phyloP scores from a whole-genome alignment of 2,888 invertebrate species.

The Papilio elwesi region DNA sequence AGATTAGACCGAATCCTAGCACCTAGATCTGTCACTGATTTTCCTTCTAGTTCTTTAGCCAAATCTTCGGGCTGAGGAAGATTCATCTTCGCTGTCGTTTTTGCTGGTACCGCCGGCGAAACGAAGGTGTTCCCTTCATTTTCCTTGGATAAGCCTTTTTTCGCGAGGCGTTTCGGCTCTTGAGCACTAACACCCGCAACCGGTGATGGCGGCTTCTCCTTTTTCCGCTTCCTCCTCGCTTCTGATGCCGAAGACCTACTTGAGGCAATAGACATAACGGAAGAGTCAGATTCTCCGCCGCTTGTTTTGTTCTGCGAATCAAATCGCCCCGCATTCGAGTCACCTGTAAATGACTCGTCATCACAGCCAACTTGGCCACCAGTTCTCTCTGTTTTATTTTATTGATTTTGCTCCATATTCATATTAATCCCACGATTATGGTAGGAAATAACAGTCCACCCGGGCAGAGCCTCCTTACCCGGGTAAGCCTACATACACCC shows the following conservation, averaged over 20 bases:
- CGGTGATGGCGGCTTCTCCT: not conserved
- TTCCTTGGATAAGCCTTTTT: not conserved
- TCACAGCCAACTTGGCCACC: not conserved
- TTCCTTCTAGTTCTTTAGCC: not conserved
- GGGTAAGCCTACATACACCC: not conserved
- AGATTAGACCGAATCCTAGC: too few relatives aligned
- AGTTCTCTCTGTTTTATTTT: not conserved
- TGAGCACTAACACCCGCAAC: not conserved
- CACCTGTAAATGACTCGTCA: not conserved
- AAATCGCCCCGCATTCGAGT: not conserved
- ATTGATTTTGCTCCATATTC: not conserved
- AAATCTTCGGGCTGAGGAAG: not conserved
- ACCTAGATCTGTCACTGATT: not conserved
- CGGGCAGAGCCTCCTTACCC: not conserved
- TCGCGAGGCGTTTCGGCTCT: not conserved
- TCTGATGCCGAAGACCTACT: not conserved
- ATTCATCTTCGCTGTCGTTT: not conserved
- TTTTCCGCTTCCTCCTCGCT: not conserved
- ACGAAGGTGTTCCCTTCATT: not conserved
- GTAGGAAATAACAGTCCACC: not conserved
- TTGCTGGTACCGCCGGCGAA: not conserved
- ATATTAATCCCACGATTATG: not conserved
- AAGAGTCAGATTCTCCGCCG: not conserved
- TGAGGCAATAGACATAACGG: not conserved
- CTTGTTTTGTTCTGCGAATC: not conserved